Evolutionary conservation across 1,140 invertebrate genomes (phyloP), one percentile per base, ranked within the genome.

Genomic region (Drosophila bipectinata): DNA sequence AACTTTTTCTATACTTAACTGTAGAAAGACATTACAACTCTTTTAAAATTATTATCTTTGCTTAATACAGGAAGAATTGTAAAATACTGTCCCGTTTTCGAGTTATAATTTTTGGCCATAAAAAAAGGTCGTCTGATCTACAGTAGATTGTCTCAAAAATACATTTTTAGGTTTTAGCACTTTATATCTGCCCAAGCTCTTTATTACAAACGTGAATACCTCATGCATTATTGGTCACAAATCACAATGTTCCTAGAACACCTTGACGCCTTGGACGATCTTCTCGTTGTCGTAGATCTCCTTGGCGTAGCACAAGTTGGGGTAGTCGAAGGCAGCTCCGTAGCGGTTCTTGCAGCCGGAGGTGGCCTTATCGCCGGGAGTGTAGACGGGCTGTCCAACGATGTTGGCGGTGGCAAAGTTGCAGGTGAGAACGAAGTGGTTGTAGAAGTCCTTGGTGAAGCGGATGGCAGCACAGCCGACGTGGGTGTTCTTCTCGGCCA

Each of bases 221-320:
- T 32, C 18, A 8, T 12, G 9, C 12, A 21, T 30, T 28, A 34
- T 14, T 14, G 3, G 44, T 58, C 0, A 7, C n/a, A 18, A 15
- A 18, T 15, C 12, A 49, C 26, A 12, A 10, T 12, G 28, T 4
- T 9, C 10, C 7, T 80, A 76, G 30, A 56, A 54, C 18, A 62
- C 7, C 37, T 39, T 67, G n/a, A 72, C 52, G 1, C 66, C 61
- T 1, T 73, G 10, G 7, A 81, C 49, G 3, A 81, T 18, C 72
- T 77, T 76, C 32, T 81, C 72, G 18, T 81, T 81, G 61, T 81
- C 78, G 34, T 81, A 81, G 61, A 81, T 81, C 61, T 81, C 77
- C 55, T 79, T 79, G 61, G 77, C 73, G 15, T 73, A 79, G 73
- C 77, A 79, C 39, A 79, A 51, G 39, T 79, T 79, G 41, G 66